Evolutionary conservation across 2,888 invertebrate genomes (phyloP).

Genomic region (Agonopterix subpropinquella): DNA sequence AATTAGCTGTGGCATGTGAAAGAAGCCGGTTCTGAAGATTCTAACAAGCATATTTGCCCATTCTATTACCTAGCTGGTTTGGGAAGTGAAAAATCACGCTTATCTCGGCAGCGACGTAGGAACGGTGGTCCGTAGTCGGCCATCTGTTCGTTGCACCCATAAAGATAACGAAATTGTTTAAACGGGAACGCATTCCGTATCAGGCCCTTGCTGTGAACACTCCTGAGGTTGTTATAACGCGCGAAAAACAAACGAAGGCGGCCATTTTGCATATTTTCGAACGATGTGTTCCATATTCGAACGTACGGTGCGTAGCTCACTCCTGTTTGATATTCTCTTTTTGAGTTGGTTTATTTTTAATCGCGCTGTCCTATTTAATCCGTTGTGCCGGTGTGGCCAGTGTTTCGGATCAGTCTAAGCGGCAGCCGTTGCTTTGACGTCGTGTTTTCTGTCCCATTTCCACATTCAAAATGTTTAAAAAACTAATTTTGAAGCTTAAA

Average conservation of each 20-base stretch:
- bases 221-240: conserved; percentile 47
- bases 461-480: conserved; percentile 35
- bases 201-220: conserved; percentile 53
- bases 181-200: conserved; percentile 61
- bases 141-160: conserved; percentile 75
- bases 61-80: conserved; percentile 64
- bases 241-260: conserved; percentile 52
- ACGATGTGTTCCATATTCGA: conserved; percentile 73
- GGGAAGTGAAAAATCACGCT: conserved; percentile 73
- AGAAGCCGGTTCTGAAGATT: conserved; percentile 45
- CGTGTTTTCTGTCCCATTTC: conserved; percentile 45
- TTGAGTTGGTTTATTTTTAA: conserved; percentile 73
- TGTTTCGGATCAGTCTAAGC: conserved; percentile 65
- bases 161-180: conserved; percentile 68
- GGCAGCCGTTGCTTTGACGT: conserved; percentile 59
- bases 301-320: conserved; percentile 62
- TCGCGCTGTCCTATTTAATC: conserved; percentile 75
- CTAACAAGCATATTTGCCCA: conserved; percentile 56
- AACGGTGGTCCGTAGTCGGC: conserved; percentile 59
- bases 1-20: conserved; percentile 56
- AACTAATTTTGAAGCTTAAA: conserved; percentile 56
- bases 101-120: conserved; percentile 62
- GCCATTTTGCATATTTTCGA: conserved; percentile 68
- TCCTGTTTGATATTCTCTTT: conserved; percentile 64
- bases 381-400: conserved; percentile 59